Conservation (phyloP, 1,140 invertebrate species). For the Coptotermes formosanus region DNA sequence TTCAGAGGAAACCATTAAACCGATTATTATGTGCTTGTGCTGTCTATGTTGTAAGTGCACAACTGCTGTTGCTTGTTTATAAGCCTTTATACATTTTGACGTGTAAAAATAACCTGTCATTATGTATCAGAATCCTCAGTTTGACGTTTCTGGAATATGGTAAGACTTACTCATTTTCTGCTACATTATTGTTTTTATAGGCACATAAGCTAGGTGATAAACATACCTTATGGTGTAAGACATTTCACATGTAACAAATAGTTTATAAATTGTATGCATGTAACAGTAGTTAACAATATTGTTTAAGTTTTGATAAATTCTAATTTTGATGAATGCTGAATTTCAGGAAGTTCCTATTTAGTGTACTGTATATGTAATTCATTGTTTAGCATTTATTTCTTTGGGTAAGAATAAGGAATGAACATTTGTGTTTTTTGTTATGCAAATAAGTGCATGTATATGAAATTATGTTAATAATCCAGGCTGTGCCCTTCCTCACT, state of each 20-base stretch:
- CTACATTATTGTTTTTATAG: not conserved
- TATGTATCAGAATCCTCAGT: not conserved
- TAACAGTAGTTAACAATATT: not conserved
- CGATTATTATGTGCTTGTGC: too few relatives aligned
- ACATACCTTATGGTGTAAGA: too few relatives aligned
- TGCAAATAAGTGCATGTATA: not conserved
- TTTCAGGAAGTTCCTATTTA: not conserved
- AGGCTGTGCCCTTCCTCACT: too few relatives aligned
- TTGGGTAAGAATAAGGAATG: not conserved
- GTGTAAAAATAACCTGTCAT: too few relatives aligned
- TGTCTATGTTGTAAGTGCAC: too few relatives aligned
- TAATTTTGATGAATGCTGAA: too few relatives aligned
- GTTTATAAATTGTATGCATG: not conserved
- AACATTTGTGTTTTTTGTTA: not conserved
- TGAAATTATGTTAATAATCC: not conserved
- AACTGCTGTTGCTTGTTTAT: too few relatives aligned
- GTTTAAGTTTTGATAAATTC: too few relatives aligned
- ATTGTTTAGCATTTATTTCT: not conserved
- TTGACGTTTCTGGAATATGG: not conserved
- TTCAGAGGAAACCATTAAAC: too few relatives aligned
- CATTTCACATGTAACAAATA: too few relatives aligned
- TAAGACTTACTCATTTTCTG: too few relatives aligned
- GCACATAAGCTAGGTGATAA: not conserved
- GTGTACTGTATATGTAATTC: not conserved
- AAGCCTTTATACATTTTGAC: too few relatives aligned